Evolutionary conservation across 1,140 invertebrate genomes (phyloP).

Genomic region (Leptinotarsa defecta): DNA sequence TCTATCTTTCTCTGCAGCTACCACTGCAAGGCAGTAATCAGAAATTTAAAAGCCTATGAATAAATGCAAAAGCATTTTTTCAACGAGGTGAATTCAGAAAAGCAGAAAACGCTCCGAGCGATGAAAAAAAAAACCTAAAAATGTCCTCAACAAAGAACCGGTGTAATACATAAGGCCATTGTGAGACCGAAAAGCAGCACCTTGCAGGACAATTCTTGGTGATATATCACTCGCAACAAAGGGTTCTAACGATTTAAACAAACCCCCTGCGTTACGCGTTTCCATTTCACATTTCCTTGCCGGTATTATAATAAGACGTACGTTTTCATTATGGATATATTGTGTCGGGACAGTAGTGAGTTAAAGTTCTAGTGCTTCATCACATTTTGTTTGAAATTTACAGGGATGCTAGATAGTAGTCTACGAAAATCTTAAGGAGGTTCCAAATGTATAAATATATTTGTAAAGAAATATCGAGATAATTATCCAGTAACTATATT

Average conservation of each 20-base stretch:
- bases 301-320: conserved; percentile 4
- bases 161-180: conserved; percentile 51
- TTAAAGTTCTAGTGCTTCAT: neutral
- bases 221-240: conserved; percentile 48
- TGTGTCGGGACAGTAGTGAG: neutral
- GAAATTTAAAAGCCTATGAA: too few relatives aligned
- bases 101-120: neutral
- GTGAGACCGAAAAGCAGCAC: conserved; percentile 49
- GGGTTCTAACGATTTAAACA: conserved; percentile 49
- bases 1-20: too few relatives aligned
- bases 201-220: conserved; percentile 47
- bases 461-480: too few relatives aligned
- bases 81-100: neutral
- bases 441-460: too few relatives aligned
- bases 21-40: too few relatives aligned
- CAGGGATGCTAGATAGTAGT: too few relatives aligned
- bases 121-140: conserved; percentile 27
- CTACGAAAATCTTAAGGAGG: too few relatives aligned
- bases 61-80: neutral
- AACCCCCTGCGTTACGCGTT: conserved; percentile 41
- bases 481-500: too few relatives aligned
- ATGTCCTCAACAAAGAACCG: conserved; percentile 44
- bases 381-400: too few relatives aligned
- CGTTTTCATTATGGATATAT: conserved; percentile 18
- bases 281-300: conserved; percentile 22